Percentiles rank a stretch among this genome's conserved stretches.
Evolutionary conservation across 2,888 invertebrate genomes (phyloP).

Genomic region (Hirtodrosophila histrioides): DNA sequence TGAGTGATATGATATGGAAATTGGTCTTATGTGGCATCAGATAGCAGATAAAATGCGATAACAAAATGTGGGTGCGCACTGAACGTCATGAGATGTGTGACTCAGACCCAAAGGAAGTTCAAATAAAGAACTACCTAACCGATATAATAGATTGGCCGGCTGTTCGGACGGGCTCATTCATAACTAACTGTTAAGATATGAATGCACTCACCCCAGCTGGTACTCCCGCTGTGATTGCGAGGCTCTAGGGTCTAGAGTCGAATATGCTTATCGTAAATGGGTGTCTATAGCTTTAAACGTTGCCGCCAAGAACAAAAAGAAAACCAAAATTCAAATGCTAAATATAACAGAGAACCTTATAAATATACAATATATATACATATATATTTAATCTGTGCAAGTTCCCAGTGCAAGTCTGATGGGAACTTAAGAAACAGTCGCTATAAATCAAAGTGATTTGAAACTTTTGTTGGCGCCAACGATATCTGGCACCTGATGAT

Average conservation of each 20-base stretch:
- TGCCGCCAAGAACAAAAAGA: slow-evolving; percentile 9
- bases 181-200: slow-evolving; percentile 27
- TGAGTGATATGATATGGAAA: slow-evolving; percentile 20
- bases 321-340: slow-evolving; percentile 10
- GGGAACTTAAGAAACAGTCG: slow-evolving; percentile 15
- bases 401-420: slow-evolving; percentile 2
- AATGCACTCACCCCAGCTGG: background rate
- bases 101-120: slow-evolving; percentile 21
- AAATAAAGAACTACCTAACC: background rate
- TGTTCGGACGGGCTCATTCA: slow-evolving; percentile 39
- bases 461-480: slow-evolving; percentile 22
- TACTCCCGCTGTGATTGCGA: background rate
- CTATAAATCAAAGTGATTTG: slow-evolving; percentile 16
- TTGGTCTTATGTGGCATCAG: slow-evolving; percentile 5
- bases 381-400: slow-evolving; percentile 25
- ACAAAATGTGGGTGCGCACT: slow-evolving; percentile 14
- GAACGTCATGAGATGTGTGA: slow-evolving; percentile 12
- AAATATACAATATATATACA: slow-evolving; percentile 5
- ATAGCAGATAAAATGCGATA: background rate
- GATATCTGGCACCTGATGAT: slow-evolving; percentile 26
- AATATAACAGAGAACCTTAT: background rate
- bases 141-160: background rate
- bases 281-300: slow-evolving; percentile 3
- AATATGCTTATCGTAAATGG: slow-evolving; percentile 22
- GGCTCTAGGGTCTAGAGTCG: slow-evolving; percentile 7